Base-by-base conservation (phyloP, 2,888 invertebrate species). In the Homarus gammarus region DNA sequence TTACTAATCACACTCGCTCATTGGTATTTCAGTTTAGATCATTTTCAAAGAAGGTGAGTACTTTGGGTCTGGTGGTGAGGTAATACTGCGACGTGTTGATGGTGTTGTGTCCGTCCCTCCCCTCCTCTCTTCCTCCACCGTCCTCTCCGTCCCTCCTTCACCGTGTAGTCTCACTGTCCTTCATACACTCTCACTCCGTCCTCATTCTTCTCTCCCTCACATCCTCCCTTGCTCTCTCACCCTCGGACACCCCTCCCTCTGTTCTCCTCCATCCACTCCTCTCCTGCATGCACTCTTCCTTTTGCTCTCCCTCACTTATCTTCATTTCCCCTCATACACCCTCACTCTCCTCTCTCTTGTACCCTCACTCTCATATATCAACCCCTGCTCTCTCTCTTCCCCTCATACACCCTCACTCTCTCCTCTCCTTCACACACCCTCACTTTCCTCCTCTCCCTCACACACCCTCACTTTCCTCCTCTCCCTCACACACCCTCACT, bases 131-230 rank as follows among this genome's bases (percentile, higher is more conserved):
- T 36, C 18, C 61, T 64, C 64, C 36, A 36, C 22, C 61, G 31
- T n/a, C 36, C 64, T 36, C n/a, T 61, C 81, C 49, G 51, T 61
- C 81, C 36, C 81, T 61, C 64, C n/a, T 81, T 79, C 31, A 8
- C 18, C 18, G 38, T 44, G 3, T 10, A 31, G 36, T 12, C 64
- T 64, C 64, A 36, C 61, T 64, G 38, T 82, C 38, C 22, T 22
- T 73, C 73, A 33, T 33, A 33, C 56, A 73, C 56, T 36, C 51
- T 51, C 75, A 73, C 84, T 73, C 73, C 49, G n/a, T 64, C 38
- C n/a, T 31, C 36, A 12, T 64, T 18, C 38, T 36, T 81, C 81
- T 61, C 81, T 81, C 81, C 33, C 64, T 64, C 38, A 33, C 64
- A 64, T 38, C 64, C 44, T 64, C 38, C 64, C 82, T 64, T n/a